These are phyloP conservation scores for Cyprinodon variegatus DNA, from an alignment of 2,113 vertebrate genomes.

Conservation along the genomic window DNA sequence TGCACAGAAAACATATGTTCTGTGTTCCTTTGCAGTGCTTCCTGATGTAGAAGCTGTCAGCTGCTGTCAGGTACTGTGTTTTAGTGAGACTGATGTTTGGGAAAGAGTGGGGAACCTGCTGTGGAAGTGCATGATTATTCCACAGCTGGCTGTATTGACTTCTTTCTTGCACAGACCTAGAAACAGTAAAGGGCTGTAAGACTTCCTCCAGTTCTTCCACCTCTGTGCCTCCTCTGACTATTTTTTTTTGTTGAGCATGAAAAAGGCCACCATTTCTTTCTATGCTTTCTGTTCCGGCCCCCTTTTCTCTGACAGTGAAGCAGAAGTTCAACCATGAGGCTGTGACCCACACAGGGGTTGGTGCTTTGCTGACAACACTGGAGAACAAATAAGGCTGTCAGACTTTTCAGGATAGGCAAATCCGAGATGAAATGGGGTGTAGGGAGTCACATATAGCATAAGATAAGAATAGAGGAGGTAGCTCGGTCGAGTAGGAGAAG, in stretches of 20 bases:
- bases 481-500: background rate
- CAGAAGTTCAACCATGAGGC: constrained; percentile 53
- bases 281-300: constrained; percentile 16
- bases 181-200: constrained; percentile 40
- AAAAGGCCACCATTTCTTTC: constrained; percentile 19
- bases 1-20: constrained; percentile 19
- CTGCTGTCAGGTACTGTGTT: constrained; percentile 40
- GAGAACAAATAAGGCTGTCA: constrained; percentile 51
- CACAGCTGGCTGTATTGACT: constrained; percentile 31
- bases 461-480: constrained; percentile 12
- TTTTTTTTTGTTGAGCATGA: constrained; percentile 41
- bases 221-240: constrained; percentile 15
- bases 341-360: constrained; percentile 53
- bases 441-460: constrained; percentile 11
- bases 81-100: constrained; percentile 29
- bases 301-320: constrained; percentile 23
- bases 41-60: constrained; percentile 43
- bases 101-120: constrained; percentile 33
- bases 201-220: constrained; percentile 1
- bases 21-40: constrained; percentile 17
- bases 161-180: constrained; percentile 38
- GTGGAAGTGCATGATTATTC: constrained; percentile 33
- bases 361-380: constrained; percentile 41
- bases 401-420: constrained; percentile 14
- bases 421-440: constrained; percentile 12